Conservation (phyloP, 1,140 invertebrate species). For the Neodiprion fabricii region DNA sequence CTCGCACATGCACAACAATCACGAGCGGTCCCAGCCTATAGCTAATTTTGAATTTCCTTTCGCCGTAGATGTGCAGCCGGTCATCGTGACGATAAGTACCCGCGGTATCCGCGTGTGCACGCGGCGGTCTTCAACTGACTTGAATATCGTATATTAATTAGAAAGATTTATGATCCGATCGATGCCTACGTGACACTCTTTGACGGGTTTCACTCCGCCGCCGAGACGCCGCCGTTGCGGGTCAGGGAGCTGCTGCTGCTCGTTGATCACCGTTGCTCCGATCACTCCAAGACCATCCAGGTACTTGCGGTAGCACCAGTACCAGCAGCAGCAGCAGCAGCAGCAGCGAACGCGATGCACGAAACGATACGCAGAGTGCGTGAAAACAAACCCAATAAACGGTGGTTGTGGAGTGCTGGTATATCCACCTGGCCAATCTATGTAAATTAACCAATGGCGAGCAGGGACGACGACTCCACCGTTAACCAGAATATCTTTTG, state of each 20-base stretch:
- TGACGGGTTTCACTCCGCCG: not conserved
- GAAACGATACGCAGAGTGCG: not conserved
- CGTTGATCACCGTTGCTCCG: not conserved
- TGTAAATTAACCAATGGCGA: not conserved
- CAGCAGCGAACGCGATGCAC: not conserved
- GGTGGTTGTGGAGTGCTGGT: not conserved
- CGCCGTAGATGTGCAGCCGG: too few relatives aligned
- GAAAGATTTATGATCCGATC: slow-evolving; percentile 16
- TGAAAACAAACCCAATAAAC: not conserved
- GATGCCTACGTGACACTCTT: slow-evolving; percentile 12
- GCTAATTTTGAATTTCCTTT: too few relatives aligned
- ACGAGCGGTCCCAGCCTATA: too few relatives aligned
- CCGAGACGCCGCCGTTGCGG: not conserved
- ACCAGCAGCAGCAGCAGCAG: too few relatives aligned
- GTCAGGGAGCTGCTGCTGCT: not conserved
- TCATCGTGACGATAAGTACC: too few relatives aligned
- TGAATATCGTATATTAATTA: slow-evolving; percentile 15
- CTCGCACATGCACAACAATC: too few relatives aligned
- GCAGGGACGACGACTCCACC: not conserved
- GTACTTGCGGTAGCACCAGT: not conserved
- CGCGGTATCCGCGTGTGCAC: not conserved
- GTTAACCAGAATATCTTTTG: not conserved
- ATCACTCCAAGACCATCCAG: not conserved
- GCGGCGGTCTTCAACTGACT: not conserved
- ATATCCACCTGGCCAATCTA: not conserved